Conservation (phyloP, 2,888 invertebrate species). For the Plutella xylostella region DNA sequence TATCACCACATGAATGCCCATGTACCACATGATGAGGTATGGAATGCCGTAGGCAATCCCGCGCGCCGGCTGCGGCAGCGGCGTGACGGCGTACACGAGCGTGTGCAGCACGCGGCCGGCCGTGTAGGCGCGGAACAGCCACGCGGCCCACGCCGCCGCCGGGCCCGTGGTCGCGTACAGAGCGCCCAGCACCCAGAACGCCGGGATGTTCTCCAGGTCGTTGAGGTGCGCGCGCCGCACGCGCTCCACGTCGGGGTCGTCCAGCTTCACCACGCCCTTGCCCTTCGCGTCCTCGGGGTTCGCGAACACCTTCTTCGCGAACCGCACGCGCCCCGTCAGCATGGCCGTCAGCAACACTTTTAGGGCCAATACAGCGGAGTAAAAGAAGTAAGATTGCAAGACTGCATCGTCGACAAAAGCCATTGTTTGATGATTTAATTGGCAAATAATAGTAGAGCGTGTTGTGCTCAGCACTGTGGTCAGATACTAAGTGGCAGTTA, state of each 20-base stretch:
- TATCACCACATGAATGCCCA: slow-evolving; percentile 40
- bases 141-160: slow-evolving; percentile 34
- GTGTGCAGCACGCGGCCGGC: slow-evolving; percentile 71
- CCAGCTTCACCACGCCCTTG: slow-evolving; percentile 37
- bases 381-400: slow-evolving; percentile 21
- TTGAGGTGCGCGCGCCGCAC: slow-evolving; percentile 73
- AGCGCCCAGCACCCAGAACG: slow-evolving; percentile 71
- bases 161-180: slow-evolving; percentile 73
- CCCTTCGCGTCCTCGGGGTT: slow-evolving; percentile 42
- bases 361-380: slow-evolving; percentile 43
- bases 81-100: slow-evolving; percentile 72
- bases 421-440: neutral
- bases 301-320: slow-evolving; percentile 32
- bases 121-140: slow-evolving; percentile 63
- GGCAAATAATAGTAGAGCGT: no score
- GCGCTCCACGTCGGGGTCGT: slow-evolving; percentile 44
- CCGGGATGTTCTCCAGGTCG: slow-evolving; percentile 78
- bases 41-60: slow-evolving; percentile 38
- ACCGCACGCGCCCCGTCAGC: slow-evolving; percentile 33
- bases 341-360: slow-evolving; percentile 34
- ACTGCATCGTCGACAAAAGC: slow-evolving; percentile 2
- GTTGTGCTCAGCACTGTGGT: no score
- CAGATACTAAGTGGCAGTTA: no score
- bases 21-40: slow-evolving; percentile 36
- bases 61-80: slow-evolving; percentile 68